These are phyloP conservation scores for Harlomillsia oculata DNA, from an alignment of 1,140 invertebrate genomes.

Conservation along the genomic window DNA sequence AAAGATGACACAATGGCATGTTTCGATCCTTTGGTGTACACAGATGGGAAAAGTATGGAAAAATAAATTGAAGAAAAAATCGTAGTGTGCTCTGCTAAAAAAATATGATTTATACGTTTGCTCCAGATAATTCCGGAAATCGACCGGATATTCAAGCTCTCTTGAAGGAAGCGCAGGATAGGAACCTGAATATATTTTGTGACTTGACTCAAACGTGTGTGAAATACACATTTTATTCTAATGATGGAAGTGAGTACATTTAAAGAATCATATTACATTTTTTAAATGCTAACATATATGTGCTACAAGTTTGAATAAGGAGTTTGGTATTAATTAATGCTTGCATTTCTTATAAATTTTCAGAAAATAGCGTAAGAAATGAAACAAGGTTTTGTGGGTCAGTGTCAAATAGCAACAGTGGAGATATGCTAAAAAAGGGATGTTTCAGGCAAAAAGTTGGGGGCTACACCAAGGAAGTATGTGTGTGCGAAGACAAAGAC, in stretches of 20 bases:
- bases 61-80: not conserved
- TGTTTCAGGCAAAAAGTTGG: constrained; percentile 5
- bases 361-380: not conserved
- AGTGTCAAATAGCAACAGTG: not conserved
- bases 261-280: not conserved
- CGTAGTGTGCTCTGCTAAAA: not conserved
- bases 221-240: not conserved
- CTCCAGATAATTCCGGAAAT: not conserved
- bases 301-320: too few relatives aligned
- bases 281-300: not conserved
- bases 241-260: not conserved
- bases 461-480: constrained; percentile 3
- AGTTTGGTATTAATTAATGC: too few relatives aligned
- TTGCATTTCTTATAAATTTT: too few relatives aligned
- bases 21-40: constrained; percentile 6
- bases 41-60: not conserved
- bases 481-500: constrained; percentile 1
- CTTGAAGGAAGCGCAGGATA: not conserved
- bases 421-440: not conserved
- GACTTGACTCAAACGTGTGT: not conserved
- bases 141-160: not conserved
- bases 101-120: not conserved
- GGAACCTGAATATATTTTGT: not conserved
- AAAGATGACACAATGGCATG: not conserved
- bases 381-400: constrained; percentile 15